Base-by-base conservation (phyloP, 2,888 invertebrate genomes). In the Gortyna flavago region DNA sequence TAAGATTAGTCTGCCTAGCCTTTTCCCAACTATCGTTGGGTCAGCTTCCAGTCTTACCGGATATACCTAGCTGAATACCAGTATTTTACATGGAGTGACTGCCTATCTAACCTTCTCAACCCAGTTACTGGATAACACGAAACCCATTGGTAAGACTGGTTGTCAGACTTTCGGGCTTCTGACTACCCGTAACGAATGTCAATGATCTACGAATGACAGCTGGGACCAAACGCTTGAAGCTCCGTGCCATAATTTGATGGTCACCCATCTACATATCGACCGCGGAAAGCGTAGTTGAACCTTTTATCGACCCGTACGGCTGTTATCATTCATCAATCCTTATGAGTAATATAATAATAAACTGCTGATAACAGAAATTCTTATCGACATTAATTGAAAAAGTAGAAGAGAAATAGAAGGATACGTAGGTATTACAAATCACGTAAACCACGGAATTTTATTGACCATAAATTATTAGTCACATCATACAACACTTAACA, bases 401-500 rank as follows among this genome's bases (percentile, higher is more conserved):
- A 65, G 7, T 54, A 9, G 25, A 9, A 35, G 21, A 65, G 48
- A 78, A 38, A 73, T 25, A 57, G 11, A n/a, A n/a, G n/a, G n/a
- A n/a, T 57, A 64, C 9, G 18, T 18, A 18, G 9, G 18, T 48
- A 25, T 18, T 1, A 48, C 25, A 51, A 51, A 62, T 41, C 41
- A 35, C 61, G 25, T 25, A 44, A 44, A 51, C 16, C 1, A 35
- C 11, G 18, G 41, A 75, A 66, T 75, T 13, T 7, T 16, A 1
- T 32, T 67, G 66, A 44, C 59, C 25, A 48, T 29, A n/a, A n/a
- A 29, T 29, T 66, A 77, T 80, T 80, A 80, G 68, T 77, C 83
- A 80, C 80, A 77, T 29, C 38, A 69, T 77, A 65, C 69, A 69
- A 77, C 83, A 80, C 18, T 77, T 68, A 57, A 32, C 54, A 44